Evolutionary conservation across 2,797 vertebrate genomes (phyloP), one percentile per base, ranked within the genome.

Genomic region (Botia kubotai): DNA sequence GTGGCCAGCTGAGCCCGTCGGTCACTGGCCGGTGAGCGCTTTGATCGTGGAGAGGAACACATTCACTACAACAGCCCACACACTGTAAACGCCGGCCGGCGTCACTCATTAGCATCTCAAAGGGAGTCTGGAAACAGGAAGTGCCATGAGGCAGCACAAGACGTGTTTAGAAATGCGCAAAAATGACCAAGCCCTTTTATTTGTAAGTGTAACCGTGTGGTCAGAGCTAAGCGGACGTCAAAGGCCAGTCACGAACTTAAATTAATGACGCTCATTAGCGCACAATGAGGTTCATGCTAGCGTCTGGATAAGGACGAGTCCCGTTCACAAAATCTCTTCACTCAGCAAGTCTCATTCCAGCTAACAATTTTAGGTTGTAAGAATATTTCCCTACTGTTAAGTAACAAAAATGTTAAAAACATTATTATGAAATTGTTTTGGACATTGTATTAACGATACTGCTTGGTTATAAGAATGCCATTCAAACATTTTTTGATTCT

Each of bases 181-280:
- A 60, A 33, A 62, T 19, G 43, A 14, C 17, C 67, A 55, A 39
- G 66, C 19, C 39, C 46, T 72, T 70, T 72, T 66, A 39, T 72
- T 79, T 79, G 43, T 23, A 4, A 39, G 26, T 65, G 55, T 23
- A 65, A 65, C 63, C 13, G 57, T 52, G 58, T 17, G 68, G 77
- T 72, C 29, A 65, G 21, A 71, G 55, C 33, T 53, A 53, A 50
- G 77, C 48, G 26, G 60, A 60, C 70, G 62, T 70, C 62, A 48
- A 16, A 78, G 52, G 52, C 36, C 60, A 55, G 70, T 83, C 70
- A 26, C 21, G 33, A 21, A 52, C 63, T 26, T 21, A 76, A 82
- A 87, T 82, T 71, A 83, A 85, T 83, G 70, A 78, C 1, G 19
- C n/a, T 73, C 65, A 80, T 85, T 80, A 83, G 46, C 0, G 33